Evolutionary conservation across 2,888 invertebrate species (phyloP).

Genomic region (Ophioninae sp.): DNA sequence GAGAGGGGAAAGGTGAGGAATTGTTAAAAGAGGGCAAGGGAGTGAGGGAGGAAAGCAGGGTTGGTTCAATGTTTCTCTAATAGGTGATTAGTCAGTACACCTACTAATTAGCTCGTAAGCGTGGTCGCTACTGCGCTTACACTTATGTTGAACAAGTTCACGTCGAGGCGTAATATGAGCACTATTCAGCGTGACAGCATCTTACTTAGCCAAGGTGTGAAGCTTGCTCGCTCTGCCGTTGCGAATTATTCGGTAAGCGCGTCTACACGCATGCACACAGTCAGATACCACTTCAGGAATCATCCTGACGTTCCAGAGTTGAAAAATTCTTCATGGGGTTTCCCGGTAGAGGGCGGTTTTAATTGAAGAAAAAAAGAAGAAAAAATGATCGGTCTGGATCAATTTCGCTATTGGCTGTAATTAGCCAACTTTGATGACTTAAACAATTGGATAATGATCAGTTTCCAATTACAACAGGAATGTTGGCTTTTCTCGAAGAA

Average conservation of each 20-base stretch:
- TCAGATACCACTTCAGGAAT: not conserved
- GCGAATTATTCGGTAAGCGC: slow-evolving; percentile 54
- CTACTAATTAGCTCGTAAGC: slow-evolving; percentile 61
- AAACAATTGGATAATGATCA: not conserved
- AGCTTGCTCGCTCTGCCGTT: slow-evolving; percentile 54
- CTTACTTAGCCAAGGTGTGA: slow-evolving; percentile 62
- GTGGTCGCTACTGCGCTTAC: slow-evolving; percentile 60
- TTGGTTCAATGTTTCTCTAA: slow-evolving; percentile 62
- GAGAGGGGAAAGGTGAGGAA: not conserved
- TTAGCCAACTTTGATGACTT: not conserved
- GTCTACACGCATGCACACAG: slow-evolving; percentile 5
- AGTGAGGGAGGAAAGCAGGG: slow-evolving; percentile 17
- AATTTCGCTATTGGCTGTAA: not conserved
- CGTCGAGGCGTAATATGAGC: slow-evolving; percentile 52
- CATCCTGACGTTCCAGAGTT: not conserved
- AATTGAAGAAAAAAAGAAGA: not conserved
- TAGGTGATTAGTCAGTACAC: slow-evolving; percentile 61
- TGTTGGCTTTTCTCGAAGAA: too few species aligned
- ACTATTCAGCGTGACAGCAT: slow-evolving; percentile 61
- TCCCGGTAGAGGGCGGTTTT: not conserved
- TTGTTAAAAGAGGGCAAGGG: not conserved
- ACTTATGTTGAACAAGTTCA: slow-evolving; percentile 46
- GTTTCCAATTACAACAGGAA: too few species aligned
- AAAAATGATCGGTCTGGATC: not conserved
- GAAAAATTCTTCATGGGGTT: not conserved